phyloP scores from a whole-genome alignment of 2,797 vertebrate species.

The Cygnus olor region DNA sequence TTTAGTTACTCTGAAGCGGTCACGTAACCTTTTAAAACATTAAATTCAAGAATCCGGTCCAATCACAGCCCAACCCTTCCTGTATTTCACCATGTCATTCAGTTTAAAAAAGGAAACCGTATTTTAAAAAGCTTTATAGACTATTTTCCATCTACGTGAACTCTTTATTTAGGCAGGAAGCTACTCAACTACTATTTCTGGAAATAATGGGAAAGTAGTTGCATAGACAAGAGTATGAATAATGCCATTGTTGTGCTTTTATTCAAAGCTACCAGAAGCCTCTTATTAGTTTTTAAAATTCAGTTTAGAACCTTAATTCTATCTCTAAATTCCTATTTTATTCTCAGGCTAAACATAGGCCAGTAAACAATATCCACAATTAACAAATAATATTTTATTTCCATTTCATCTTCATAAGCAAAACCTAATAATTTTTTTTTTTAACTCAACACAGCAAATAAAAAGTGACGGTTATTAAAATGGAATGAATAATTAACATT shows the following conservation, averaged over 20 bases:
- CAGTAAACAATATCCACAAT: not conserved
- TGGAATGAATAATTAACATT: not conserved
- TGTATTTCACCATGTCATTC: slow-evolving; percentile 22
- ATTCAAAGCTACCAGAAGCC: slow-evolving; percentile 8
- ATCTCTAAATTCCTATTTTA: slow-evolving; percentile 6
- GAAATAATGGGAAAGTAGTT: slow-evolving; percentile 56
- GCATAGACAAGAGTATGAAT: slow-evolving; percentile 10
- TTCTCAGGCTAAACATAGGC: not conserved
- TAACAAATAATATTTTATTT: not conserved
- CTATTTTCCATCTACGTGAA: not conserved
- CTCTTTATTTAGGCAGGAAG: slow-evolving; percentile 62
- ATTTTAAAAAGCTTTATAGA: slow-evolving; percentile 32
- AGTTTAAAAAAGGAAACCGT: slow-evolving; percentile 33
- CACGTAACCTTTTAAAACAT: slow-evolving; percentile 47
- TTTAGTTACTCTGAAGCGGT: slow-evolving; percentile 24
- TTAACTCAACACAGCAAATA: not conserved
- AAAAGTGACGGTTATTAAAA: not conserved
- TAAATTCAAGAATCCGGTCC: slow-evolving; percentile 12
- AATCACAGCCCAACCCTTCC: slow-evolving; percentile 63
- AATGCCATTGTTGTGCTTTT: slow-evolving; percentile 35
- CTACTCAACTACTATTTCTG: slow-evolving; percentile 47
- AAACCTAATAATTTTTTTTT: not conserved
- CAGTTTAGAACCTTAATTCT: not conserved
- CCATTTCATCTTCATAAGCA: slow-evolving; percentile 4
- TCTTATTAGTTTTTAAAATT: slow-evolving; percentile 40